Evolutionary conservation across 2,113 vertebrate species (phyloP), one percentile per base, ranked within the genome.

Genomic region (Loxodonta africana): DNA sequence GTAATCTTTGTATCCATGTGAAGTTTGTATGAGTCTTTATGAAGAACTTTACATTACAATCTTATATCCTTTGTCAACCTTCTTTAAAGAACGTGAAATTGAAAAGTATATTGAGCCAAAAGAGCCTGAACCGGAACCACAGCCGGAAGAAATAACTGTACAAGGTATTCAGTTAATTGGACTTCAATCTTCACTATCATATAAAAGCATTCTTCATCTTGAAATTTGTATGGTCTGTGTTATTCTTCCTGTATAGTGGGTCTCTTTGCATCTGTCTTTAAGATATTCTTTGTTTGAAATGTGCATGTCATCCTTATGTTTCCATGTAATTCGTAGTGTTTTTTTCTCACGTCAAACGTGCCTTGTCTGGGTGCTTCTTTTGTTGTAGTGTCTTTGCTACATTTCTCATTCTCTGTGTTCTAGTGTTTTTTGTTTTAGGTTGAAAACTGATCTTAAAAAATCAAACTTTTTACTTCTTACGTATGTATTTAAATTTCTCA

Each of bases 81-180:
- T 98, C 98, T 98, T 98, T 98, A 98, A 99, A 99, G 99, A 99
- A 96, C 96, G 93, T 46, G 97, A 98, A 98, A 97, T 98, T 53
- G 0, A 97, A 97, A 97, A 98, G 93, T 98, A 98, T 83, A 60
- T 96, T 97, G 97, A 98, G 30, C 94, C 95, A 18, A 98, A 98
- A 97, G 97, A 98, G 97, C 78, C 74, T 89, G 97, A 98, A 96
- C 97, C 98, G 95, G 98, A 98, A 97, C 96, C 93, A 97, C 97
- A 98, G 97, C 93, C 96, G 90, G 97, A 99, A 98, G 98, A 97
- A 97, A 26, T 98, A 90, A 97, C 97, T 86, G 80, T 90, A 84
- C 74, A 96, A 99, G 98, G 99, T 99, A 99, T 97, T 97, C 62
- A 67, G 69, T 44, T 83, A 63, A 57, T 37, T 83, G 81, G 62